Percentiles rank a stretch among this genome's conserved stretches.
Conservation (phyloP, 2,888 invertebrate species). For the Hylaea fasciaria region DNA sequence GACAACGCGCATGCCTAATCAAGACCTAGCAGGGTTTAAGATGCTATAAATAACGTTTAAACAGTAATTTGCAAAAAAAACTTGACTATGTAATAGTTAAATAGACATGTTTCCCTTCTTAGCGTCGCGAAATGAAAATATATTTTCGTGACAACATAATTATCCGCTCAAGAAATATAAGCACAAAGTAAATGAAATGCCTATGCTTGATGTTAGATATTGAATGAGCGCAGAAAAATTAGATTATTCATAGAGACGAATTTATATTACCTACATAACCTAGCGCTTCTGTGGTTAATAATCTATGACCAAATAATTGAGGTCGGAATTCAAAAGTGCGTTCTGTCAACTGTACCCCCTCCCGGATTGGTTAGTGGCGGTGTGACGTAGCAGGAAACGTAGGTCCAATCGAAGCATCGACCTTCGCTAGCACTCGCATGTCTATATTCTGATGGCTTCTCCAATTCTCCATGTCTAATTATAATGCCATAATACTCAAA, state of each 20-base stretch:
- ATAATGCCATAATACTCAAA: slow-evolving; percentile 28
- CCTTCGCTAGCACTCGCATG: slow-evolving; percentile 51
- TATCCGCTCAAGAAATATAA: slow-evolving; percentile 27
- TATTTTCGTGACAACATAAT: slow-evolving; percentile 37
- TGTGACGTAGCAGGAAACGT: slow-evolving; percentile 51
- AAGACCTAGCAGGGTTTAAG: no score
- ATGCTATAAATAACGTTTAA: no score
- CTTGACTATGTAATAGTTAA: neutral
- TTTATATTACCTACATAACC: slow-evolving; percentile 24
- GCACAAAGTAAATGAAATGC: slow-evolving; percentile 30
- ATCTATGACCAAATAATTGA: slow-evolving; percentile 44
- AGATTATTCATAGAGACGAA: slow-evolving; percentile 31
- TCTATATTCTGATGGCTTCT: slow-evolving; percentile 44
- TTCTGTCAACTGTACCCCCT: slow-evolving; percentile 44
- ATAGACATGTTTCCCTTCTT: neutral
- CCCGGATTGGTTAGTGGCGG: slow-evolving; percentile 46
- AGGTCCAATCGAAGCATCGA: slow-evolving; percentile 52
- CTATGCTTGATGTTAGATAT: slow-evolving; percentile 36
- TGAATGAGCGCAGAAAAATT: slow-evolving; percentile 31
- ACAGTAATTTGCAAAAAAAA: no score
- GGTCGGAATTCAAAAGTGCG: slow-evolving; percentile 48
- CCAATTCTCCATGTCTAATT: slow-evolving; percentile 41
- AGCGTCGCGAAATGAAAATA: slow-evolving; percentile 10
- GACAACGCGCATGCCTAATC: no score
- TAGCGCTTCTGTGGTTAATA: slow-evolving; percentile 33